phyloP scores from a whole-genome alignment of 2,113 vertebrate genomes.

The Tragelaphus imberbis region DNA sequence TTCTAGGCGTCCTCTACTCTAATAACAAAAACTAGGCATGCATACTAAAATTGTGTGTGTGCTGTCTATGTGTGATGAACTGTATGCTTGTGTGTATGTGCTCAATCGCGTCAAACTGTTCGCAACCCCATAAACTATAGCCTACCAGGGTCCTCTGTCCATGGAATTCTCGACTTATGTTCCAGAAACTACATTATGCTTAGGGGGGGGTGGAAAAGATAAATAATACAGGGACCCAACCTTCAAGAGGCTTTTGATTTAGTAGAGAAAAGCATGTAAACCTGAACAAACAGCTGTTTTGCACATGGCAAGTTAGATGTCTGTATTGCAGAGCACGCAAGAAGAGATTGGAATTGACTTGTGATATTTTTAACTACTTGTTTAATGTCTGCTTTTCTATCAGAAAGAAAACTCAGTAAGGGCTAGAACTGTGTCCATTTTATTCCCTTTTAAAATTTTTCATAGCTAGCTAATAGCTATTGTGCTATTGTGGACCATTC shows the following conservation, averaged over 20 bases:
- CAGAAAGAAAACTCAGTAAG: background rate
- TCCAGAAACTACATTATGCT: background rate
- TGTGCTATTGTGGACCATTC: too few species aligned
- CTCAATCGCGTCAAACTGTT: background rate
- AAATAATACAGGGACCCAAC: background rate
- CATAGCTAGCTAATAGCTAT: too few species aligned
- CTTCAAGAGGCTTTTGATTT: background rate
- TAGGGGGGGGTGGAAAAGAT: background rate
- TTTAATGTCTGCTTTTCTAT: background rate
- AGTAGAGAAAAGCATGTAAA: background rate
- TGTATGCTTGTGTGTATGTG: background rate
- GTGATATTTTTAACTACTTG: background rate
- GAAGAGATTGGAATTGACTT: background rate
- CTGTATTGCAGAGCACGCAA: background rate
- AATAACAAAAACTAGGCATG: background rate
- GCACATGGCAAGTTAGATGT: background rate
- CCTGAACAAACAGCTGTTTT: background rate
- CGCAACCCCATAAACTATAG: background rate
- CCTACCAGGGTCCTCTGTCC: background rate
- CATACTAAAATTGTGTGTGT: background rate
- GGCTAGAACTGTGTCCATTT: background rate
- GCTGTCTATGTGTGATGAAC: background rate
- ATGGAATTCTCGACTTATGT: background rate
- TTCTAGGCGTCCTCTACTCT: background rate
- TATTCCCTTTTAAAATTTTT: background rate